A percentile compares a stretch with the other conserved stretches of the same genome.
phyloP scores from a whole-genome alignment of 2,888 invertebrate genomes.

The Yponomeuta sedellus region DNA sequence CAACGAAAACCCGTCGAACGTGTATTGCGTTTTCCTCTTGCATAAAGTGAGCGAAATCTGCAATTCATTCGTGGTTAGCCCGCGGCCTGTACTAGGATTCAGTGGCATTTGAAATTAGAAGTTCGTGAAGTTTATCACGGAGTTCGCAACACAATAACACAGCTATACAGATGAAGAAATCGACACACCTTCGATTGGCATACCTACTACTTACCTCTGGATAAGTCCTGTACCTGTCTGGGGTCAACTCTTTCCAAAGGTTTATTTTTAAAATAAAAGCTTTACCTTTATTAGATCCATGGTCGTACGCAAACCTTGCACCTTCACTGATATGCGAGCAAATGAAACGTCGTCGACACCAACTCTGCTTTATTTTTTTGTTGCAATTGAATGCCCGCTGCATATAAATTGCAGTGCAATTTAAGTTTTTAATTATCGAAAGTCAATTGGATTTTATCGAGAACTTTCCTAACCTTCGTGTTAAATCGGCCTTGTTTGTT shows the following conservation, averaged over 20 bases:
- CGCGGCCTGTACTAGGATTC: neutral
- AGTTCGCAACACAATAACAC: neutral
- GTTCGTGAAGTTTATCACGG: constrained; percentile 1
- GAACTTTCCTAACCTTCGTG: constrained; percentile 46
- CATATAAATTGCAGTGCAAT: constrained; percentile 12
- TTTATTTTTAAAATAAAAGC: neutral
- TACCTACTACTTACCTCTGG: neutral
- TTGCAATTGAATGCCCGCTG: neutral
- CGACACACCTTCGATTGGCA: neutral
- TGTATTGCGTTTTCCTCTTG: neutral
- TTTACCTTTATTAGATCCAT: constrained; percentile 7
- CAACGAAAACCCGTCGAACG: neutral
- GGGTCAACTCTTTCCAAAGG: neutral
- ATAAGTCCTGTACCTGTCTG: neutral
- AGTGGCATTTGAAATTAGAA: neutral
- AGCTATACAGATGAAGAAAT: neutral
- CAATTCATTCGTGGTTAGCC: neutral
- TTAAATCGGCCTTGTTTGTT: constrained; percentile 40
- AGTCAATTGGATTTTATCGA: constrained; percentile 18
- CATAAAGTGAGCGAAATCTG: constrained; percentile 3
- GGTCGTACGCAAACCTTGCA: constrained; percentile 11
- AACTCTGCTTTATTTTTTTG: constrained; percentile 8
- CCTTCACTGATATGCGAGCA: constrained; percentile 10
- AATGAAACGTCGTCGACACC: constrained; percentile 7
- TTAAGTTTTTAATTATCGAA: constrained; percentile 12